Evolutionary conservation across 2,797 vertebrate species (phyloP), one percentile per base, ranked within the genome.

Genomic region (Phataginus tricuspis): DNA sequence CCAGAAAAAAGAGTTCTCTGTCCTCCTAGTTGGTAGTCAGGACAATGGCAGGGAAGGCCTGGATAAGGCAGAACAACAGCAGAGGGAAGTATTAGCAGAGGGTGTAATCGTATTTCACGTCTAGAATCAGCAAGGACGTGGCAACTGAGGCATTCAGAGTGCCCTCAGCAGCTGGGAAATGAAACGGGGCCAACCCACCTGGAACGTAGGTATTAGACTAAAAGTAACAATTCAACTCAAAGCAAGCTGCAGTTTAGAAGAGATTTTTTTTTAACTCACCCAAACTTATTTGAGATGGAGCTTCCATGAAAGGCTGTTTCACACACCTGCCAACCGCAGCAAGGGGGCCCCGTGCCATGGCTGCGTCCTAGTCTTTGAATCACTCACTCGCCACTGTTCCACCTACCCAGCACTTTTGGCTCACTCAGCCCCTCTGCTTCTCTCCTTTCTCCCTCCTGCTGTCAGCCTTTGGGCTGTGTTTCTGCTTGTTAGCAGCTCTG

Each of bases 321-420:
- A 83, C n/a, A 63, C 3, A 14, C 18, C 61, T 66, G 49, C 10
- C 29, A 29, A 13, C 25, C 25, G 42, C 13, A 2, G 31, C 5
- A 4, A 86, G 34, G 21, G 21, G n/a, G 16, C 23, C 19, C n/a
- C 1, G 1, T 1, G 5, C 2, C 0, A 0, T 5, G 63, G 18
- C 34, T 18, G 5, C 31, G 21, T 27, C 55, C 61, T 31, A 2
- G n/a, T 19, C 77, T 79, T 21, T 45, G 71, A 92, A 42, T 39
- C 59, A 18, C 34, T 19, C 21, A 14, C 59, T 66, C 1, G 0
- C 15, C 34, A 7, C 78, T 10, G 21, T 34, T 59, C 53, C 18
- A 15, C 29, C 15, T 0, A 15, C 18, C 1, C 0, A 16, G 3
- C 5, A 2, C 27, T 18, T 34, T 29, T 8, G 63, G 18, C 14